These are phyloP conservation scores for Tortrix viridana DNA, from an alignment of 2,888 invertebrate species.

Conservation along the genomic window DNA sequence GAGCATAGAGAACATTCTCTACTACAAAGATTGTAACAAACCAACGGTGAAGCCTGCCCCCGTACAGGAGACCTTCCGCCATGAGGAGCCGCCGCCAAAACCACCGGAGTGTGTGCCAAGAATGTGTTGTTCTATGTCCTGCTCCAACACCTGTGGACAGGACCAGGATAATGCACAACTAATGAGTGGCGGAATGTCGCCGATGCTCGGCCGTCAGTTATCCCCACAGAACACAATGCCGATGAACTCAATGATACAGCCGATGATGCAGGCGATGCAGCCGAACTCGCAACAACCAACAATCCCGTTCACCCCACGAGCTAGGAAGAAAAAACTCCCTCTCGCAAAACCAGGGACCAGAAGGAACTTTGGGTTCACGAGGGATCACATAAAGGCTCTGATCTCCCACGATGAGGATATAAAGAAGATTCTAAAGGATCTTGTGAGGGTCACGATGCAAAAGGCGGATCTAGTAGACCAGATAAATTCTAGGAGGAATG, in stretches of 20 bases:
- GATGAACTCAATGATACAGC: conserved; percentile 46
- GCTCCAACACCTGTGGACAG: conserved; percentile 60
- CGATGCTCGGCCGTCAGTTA: conserved; percentile 6
- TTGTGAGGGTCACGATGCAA: conserved; percentile 76
- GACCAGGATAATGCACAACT: conserved; percentile 29
- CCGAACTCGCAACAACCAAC: conserved; percentile 36
- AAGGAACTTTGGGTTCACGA: conserved; percentile 61
- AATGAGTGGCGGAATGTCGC: not conserved
- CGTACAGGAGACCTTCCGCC: not conserved
- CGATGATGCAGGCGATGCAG: conserved; percentile 40
- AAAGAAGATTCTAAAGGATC: conserved; percentile 72
- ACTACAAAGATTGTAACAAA: conserved; percentile 69
- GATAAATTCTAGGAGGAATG: conserved; percentile 47
- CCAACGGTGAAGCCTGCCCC: conserved; percentile 37
- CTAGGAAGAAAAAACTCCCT: conserved; percentile 55
- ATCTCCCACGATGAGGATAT: conserved; percentile 73
- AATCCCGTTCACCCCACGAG: conserved; percentile 44
- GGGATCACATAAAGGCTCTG: conserved; percentile 66
- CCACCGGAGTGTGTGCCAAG: conserved; percentile 57
- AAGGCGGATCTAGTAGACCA: conserved; percentile 69
- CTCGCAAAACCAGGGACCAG: conserved; percentile 46
- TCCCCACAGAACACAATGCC: conserved; percentile 10
- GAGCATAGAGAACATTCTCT: conserved; percentile 73
- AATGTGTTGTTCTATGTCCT: conserved; percentile 72
- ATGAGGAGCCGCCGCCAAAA: conserved; percentile 9